Evolutionary conservation across 2,797 vertebrate genomes (phyloP), one percentile per base, ranked within the genome.

Genomic region (Anguilla obscura): DNA sequence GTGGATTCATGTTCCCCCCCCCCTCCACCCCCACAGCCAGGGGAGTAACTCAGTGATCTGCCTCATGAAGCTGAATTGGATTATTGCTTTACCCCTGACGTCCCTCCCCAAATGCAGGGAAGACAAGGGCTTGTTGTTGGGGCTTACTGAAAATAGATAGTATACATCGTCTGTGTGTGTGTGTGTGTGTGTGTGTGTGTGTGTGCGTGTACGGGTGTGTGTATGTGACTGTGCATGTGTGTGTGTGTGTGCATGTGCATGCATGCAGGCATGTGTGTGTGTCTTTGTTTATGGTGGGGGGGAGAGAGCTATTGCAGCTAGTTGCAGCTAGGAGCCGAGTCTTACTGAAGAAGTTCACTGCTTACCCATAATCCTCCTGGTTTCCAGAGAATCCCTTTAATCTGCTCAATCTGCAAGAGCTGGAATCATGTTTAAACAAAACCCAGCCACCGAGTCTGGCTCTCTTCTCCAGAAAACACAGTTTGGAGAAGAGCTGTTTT

Each of bases 231-330:
- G 24, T 74, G 85, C 74, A 21, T 50, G 60, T 50, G 60, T 50
- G 45, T 86, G 45, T 86, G 84, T 48, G 27, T 60, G 18, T 82
- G 85, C 89, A 7, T 84, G 71, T 88, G 30, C 24, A 36, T 58
- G 7, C 10, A 33, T 48, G 21, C 16, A n/a, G 12, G 48, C 30
- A 6, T 54, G 86, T 54, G 45, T 86, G 66, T 18, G n/a, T 56
- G 27, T 86, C 7, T 86, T 69, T 48, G 54, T 83, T 60, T 84
- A 40, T 27, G 66, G 27, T 3, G 66, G 66, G 10, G 60, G 60
- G 60, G 7, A 60, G 24, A 66, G 63, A 30, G 66, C 66, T 76
- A 40, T 10, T 76, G 71, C 71, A 36, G 33, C 18, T 36, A 76
- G 71, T 36, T 76, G 33, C 66, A n/a, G n/a, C 33, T 8, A 69